phyloP scores from a whole-genome alignment of 2,113 vertebrate species.

The Grammomys surdaster region DNA sequence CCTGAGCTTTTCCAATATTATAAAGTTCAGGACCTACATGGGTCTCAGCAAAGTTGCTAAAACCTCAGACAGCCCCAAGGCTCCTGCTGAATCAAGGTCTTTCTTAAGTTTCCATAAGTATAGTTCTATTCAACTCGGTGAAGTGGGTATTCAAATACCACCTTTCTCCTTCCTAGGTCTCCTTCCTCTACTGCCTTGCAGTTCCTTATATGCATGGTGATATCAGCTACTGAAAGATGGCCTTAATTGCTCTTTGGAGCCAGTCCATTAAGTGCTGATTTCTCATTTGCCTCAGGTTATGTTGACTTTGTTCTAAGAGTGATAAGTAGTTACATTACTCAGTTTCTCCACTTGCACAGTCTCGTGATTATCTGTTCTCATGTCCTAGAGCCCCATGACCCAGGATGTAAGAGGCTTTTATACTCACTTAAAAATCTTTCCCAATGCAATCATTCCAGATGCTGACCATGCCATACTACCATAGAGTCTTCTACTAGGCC shows the following conservation, averaged over 20 bases:
- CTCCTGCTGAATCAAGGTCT: neutral
- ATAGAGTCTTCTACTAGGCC: neutral
- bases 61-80: neutral
- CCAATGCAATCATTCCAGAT: neutral
- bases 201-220: neutral
- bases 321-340: neutral
- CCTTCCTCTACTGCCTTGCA: neutral
- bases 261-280: neutral
- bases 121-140: neutral
- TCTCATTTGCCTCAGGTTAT: neutral
- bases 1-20: neutral
- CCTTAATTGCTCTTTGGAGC: neutral
- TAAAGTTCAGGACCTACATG: neutral
- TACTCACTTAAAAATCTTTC: neutral
- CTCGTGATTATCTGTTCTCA: too few relatives aligned
- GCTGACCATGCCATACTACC: too few relatives aligned
- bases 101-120: neutral
- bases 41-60: neutral
- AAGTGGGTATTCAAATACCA: neutral
- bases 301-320: neutral
- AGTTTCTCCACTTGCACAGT: neutral
- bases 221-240: neutral
- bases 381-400: neutral
- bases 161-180: neutral
- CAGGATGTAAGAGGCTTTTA: neutral